These are phyloP conservation scores for Xiphorhynchus elegans DNA, from an alignment of 2,113 vertebrate genomes.

Conservation along the genomic window DNA sequence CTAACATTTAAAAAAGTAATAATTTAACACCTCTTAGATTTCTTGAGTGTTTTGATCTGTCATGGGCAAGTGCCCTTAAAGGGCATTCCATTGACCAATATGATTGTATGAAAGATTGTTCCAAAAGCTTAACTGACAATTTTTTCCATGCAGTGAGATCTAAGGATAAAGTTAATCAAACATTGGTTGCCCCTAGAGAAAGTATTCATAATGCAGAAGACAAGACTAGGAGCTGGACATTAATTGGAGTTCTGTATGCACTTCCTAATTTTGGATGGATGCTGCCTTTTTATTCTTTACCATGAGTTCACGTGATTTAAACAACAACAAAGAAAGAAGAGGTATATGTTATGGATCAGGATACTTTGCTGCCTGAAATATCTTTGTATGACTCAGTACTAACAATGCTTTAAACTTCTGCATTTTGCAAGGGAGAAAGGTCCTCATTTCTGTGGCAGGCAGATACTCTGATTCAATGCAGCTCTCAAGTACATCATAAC, in stretches of 20 bases:
- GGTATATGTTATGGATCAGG: neutral
- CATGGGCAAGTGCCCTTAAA: neutral
- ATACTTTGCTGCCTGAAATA: neutral
- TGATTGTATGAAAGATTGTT: neutral
- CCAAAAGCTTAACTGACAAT: neutral
- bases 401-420: neutral
- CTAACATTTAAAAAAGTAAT: neutral
- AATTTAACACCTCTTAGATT: neutral
- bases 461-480: neutral
- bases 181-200: neutral
- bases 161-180: neutral
- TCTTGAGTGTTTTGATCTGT: neutral
- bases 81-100: neutral
- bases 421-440: neutral
- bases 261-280: neutral
- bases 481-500: neutral
- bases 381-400: neutral
- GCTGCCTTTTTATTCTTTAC: neutral
- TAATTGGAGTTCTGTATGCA: neutral
- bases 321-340: neutral
- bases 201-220: neutral
- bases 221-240: neutral
- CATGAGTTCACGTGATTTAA: neutral
- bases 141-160: neutral
- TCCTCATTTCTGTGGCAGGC: accelerated